Evolutionary conservation across 1,140 invertebrate species (phyloP).

Genomic region (Plutomurus gul): DNA sequence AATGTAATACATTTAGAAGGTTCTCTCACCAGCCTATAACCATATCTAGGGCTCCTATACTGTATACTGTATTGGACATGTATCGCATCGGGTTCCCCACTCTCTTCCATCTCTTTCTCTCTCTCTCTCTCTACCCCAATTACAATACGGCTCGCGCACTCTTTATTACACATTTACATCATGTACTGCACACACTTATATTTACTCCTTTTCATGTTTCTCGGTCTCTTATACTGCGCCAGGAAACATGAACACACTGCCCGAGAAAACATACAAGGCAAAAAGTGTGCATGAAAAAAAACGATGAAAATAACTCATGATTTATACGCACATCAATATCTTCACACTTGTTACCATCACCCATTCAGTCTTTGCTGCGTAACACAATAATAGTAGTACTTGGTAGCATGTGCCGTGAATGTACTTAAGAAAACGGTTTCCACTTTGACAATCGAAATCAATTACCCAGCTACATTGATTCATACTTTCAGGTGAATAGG

Average conservation of each 20-base stretch:
- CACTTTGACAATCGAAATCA: too few relatives aligned
- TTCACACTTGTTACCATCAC: conserved; percentile 42
- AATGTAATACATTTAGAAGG: conserved; percentile 6
- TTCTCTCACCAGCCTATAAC: too few relatives aligned
- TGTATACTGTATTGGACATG: background rate
- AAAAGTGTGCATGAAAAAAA: background rate
- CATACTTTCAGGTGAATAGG: too few relatives aligned
- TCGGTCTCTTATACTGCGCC: background rate
- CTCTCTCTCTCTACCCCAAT: conserved; percentile 12
- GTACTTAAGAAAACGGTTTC: background rate
- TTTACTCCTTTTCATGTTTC: conserved; percentile 12
- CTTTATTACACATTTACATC: conserved; percentile 30
- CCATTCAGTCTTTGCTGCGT: background rate
- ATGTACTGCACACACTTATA: conserved; percentile 22
- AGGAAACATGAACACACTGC: too few relatives aligned
- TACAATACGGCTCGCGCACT: background rate
- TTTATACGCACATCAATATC: conserved; percentile 42
- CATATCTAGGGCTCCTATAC: too few relatives aligned
- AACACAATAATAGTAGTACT: background rate
- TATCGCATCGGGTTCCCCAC: background rate
- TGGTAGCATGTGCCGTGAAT: background rate
- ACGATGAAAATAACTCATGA: conserved; percentile 26
- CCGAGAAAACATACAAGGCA: background rate
- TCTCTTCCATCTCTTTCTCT: background rate
- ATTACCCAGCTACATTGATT: too few relatives aligned